Evolutionary conservation across 1,140 invertebrate species (phyloP).

Genomic region (Pinna nobilis): DNA sequence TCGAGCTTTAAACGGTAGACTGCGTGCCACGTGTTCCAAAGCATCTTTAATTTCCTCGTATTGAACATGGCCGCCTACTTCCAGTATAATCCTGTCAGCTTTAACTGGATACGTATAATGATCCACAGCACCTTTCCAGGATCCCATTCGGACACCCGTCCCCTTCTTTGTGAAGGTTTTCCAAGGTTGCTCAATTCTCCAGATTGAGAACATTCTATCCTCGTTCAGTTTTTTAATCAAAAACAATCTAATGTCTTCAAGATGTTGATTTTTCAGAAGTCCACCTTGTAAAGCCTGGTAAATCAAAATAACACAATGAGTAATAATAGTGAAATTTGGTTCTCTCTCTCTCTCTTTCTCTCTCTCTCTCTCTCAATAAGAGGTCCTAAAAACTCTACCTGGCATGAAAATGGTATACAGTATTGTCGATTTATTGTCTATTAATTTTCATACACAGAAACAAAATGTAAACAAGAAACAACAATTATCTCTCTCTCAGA

Average conservation of each 20-base stretch:
- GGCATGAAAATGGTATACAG: no score
- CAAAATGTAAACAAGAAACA: no score
- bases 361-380: no score
- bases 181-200: conserved; percentile 96
- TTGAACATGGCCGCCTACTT: conserved; percentile 93
- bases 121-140: conserved; percentile 96
- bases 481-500: no score
- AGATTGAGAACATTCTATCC: conserved; percentile 91
- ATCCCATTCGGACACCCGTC: conserved; percentile 93
- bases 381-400: no score
- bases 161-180: conserved; percentile 94
- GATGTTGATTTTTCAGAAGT: conserved; percentile 85
- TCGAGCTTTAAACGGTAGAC: conserved; percentile 91
- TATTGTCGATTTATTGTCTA: no score
- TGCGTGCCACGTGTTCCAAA: conserved; percentile 79
- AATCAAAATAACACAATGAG: conserved; percentile 47
- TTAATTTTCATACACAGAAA: no score
- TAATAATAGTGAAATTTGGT: no score
- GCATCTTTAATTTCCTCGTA: conserved; percentile 84
- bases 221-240: conserved; percentile 86
- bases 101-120: conserved; percentile 97
- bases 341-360: no score
- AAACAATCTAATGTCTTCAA: conserved; percentile 90
- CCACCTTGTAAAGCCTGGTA: conserved; percentile 87
- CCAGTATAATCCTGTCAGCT: conserved; percentile 93